Evolutionary conservation across 2,888 invertebrate species (phyloP), one percentile per base, ranked within the genome.

Genomic region (Acheta domesticus): DNA sequence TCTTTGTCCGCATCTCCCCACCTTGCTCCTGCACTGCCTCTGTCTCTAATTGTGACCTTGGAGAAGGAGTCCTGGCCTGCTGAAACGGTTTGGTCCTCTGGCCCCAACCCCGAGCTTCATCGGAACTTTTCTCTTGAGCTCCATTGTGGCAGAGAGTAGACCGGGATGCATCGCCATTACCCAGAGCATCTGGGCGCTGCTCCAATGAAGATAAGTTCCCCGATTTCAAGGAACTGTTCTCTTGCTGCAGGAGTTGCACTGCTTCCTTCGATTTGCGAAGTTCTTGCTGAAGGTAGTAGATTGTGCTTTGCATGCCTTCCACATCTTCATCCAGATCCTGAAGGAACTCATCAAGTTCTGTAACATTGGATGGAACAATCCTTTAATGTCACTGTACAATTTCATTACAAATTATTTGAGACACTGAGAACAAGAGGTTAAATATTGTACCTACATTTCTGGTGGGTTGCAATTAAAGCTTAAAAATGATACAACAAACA

Each of bases 231-330:
- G 77, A 62, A 23, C 82, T 82, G 79, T 86, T 86, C 81, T 87
- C 93, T 83, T 91, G 91, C 84, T 93, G 92, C 73, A 93, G 86
- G n/a, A 88, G 86, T 79, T 89, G 89, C 80, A 91, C 89, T 62
- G 90, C 90, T 83, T 94, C 94, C 84, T 93, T 93, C 16, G 94
- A 91, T 84, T 96, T 95, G 81, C 96, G 92, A 81, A 98, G 88
- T 87, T 98, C 97, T 86, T 96, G 96, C 86, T 98, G 98, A 81
- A 98, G 90, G 88, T 95, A 95, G 87, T 96, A 91, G 85, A 98
- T 97, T 82, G 98, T 98, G 86, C 97, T 96, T 89, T 98, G 98
- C 97, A 99, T 97, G 36, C 98, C 98, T 87, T 99, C 99, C 74
- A 98, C 95, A 86, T 98, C 98, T 87, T 98, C 98, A 85, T 99